Conservation (phyloP, 2,797 vertebrate species). For the Vipera latastei region DNA sequence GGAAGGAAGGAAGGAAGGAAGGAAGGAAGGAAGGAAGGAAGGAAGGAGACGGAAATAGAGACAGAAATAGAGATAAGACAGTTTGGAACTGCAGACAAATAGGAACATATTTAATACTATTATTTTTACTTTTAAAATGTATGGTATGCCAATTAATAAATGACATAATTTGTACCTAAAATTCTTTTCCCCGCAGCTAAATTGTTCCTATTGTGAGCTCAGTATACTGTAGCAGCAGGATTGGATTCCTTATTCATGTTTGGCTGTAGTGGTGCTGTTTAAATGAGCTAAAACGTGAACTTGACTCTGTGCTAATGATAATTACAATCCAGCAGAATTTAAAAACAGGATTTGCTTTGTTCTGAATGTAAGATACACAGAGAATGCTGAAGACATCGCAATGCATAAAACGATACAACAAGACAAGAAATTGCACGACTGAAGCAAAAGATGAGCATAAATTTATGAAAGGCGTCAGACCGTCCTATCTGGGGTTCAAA, state of each 20-base stretch:
- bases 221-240: background rate
- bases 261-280: background rate
- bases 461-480: background rate
- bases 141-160: background rate
- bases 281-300: background rate
- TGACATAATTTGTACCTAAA: background rate
- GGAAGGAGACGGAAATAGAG: background rate
- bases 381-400: background rate
- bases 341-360: background rate
- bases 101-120: background rate
- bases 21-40: background rate
- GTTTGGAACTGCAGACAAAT: background rate
- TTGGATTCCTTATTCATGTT: background rate
- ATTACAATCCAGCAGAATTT: background rate
- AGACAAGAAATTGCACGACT: background rate
- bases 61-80: background rate
- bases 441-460: background rate
- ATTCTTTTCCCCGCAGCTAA: background rate
- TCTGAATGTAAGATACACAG: background rate
- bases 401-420: background rate
- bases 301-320: background rate
- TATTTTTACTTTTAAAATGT: background rate
- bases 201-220: background rate
- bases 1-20: no score
- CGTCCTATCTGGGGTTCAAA: background rate